phyloP scores from a whole-genome alignment of 2,113 vertebrate genomes.

The Petrocephalus microphthalmus region DNA sequence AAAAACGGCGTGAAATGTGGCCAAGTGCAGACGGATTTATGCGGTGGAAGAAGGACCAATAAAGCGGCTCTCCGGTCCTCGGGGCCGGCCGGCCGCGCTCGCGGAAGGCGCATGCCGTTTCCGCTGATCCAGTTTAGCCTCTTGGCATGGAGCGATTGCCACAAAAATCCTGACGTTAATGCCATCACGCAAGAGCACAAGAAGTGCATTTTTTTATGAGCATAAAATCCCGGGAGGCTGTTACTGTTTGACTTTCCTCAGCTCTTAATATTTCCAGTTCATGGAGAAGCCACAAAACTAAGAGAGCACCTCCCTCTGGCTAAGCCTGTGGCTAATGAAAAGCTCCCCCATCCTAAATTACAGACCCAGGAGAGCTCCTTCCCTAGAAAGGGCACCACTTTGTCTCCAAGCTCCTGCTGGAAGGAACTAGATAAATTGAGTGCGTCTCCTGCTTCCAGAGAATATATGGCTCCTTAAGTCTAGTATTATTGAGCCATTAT shows the following conservation, averaged over 20 bases:
- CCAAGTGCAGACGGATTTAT: background rate
- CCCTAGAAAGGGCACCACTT: background rate
- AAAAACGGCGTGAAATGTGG: background rate
- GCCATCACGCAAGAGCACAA: background rate
- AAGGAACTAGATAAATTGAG: background rate
- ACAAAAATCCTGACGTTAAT: background rate
- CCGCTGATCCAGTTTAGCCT: background rate
- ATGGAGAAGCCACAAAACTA: slow-evolving; percentile 45
- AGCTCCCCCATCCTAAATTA: slow-evolving; percentile 36
- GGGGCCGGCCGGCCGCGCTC: background rate
- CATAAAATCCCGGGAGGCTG: slow-evolving; percentile 1
- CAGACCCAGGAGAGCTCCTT: slow-evolving; percentile 7
- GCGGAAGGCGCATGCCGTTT: background rate
- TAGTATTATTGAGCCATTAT: background rate
- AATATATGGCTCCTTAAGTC: background rate
- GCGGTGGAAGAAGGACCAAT: background rate
- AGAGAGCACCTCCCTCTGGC: slow-evolving; percentile 39
- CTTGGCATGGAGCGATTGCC: background rate
- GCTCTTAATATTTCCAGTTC: slow-evolving; percentile 49
- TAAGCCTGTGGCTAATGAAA: slow-evolving; percentile 39
- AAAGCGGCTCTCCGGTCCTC: background rate
- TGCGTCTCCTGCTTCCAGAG: no score
- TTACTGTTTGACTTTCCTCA: slow-evolving; percentile 47
- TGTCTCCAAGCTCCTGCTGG: background rate
- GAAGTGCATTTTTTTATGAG: background rate